Percentiles rank a stretch among this genome's conserved stretches.
phyloP scores from a whole-genome alignment of 2,797 vertebrate species.

The Picus viridis region DNA sequence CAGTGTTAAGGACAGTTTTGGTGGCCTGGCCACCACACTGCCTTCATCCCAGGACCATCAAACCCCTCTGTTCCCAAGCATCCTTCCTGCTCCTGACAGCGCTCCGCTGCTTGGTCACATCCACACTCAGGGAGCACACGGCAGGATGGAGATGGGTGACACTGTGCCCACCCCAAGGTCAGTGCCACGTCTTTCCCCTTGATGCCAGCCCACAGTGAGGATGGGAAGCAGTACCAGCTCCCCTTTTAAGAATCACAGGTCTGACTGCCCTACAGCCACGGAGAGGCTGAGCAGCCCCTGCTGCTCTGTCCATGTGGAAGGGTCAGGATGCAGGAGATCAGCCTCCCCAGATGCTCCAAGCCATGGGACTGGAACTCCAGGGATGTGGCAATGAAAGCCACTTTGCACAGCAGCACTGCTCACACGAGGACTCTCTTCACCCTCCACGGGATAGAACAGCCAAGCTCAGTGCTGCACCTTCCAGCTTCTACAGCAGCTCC shows the following conservation, averaged over 20 bases:
- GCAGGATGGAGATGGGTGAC: not conserved
- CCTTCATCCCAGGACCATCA: not conserved
- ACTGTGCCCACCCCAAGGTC: not conserved
- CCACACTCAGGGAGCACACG: accelerated
- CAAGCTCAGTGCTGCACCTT: accelerated
- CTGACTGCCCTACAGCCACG: not conserved
- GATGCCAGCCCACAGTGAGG: not conserved
- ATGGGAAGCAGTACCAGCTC: not conserved
- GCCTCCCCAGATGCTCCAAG: too few relatives aligned
- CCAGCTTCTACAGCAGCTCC: not conserved
- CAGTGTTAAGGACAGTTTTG: not conserved
- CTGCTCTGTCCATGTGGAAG: not conserved
- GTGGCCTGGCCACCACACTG: not conserved
- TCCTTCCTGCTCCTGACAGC: accelerated
- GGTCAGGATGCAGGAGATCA: not conserved
- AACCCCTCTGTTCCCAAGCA: not conserved
- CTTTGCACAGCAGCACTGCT: not conserved
- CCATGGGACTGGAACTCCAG: accelerated
- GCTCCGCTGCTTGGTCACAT: not conserved
- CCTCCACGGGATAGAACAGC: accelerated
- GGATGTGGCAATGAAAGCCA: accelerated
- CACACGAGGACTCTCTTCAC: too few relatives aligned
- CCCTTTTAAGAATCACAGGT: not conserved
- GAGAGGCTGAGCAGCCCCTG: not conserved
- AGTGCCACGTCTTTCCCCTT: not conserved